Evolutionary conservation across 2,888 invertebrate genomes (phyloP), one percentile per base, ranked within the genome.

Genomic region (Eupithecia exiguata): DNA sequence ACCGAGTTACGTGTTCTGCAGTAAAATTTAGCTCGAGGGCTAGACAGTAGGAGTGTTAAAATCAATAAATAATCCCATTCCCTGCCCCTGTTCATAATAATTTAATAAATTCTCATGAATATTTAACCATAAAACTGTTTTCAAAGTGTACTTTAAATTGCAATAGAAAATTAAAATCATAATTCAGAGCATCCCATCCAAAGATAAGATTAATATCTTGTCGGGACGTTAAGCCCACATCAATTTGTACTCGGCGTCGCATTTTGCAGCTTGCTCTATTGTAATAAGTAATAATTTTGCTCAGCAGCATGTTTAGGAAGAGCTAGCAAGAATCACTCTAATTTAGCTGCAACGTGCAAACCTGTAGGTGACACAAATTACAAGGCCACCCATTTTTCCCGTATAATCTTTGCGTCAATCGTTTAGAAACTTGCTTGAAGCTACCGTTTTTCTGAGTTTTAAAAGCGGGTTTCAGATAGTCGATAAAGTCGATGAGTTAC

Each of bases 391-490:
- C 80, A 88, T 88, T 91, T 90, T 90, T 90, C 81, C 84, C 86
- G 80, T 80, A 85, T 84, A 89, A 91, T 89, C 88, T 89, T 85
- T 86, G 80, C 83, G 88, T 89, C 89, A 86, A 74, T 67, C 68
- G 80, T 74, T 73, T 74, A 72, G 49, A 71, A 81, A 81, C 81
- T 66, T 6, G 72, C 78, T 71, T 69, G 78, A 70, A 87, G 92
- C 91, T 90, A 90, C 91, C 81, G 90, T 91, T 88, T 84, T 80
- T 86, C 83, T 83, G 79, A 81, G 81, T 84, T 82, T 82, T 81
- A 81, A 77, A 80, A 79, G 46, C 21, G 0, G 63, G 66, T 69
- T 40, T 66, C 21, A 73, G 81, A 88, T 89, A 88, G 87, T 89
- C 83, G 7, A 46, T 65, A 91, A 89, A 89, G 87, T 83, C 72